These are phyloP conservation scores for Junonia oenone DNA, from an alignment of 2,888 invertebrate genomes.

Conservation along the genomic window DNA sequence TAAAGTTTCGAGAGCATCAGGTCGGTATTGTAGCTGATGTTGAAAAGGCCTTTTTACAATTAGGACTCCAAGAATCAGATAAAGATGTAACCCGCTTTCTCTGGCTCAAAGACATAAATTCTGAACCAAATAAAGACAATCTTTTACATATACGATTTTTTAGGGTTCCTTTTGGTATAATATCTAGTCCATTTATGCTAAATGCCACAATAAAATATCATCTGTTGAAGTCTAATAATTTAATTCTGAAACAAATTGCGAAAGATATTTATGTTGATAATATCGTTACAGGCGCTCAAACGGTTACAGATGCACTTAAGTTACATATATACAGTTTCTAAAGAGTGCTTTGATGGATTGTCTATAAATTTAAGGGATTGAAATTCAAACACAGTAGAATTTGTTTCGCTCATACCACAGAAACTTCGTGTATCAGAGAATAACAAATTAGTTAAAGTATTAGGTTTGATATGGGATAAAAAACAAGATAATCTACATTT, in stretches of 20 bases:
- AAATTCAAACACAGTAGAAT: not conserved
- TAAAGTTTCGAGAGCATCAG: constrained; percentile 28
- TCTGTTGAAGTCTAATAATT: not conserved
- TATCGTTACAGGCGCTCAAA: not conserved
- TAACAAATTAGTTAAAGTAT: not conserved
- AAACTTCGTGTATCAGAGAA: not conserved
- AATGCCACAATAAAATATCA: constrained; percentile 25
- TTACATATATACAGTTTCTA: constrained; percentile 1
- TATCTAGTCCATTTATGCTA: constrained; percentile 28
- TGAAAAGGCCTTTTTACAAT: constrained; percentile 35
- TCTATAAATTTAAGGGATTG: constrained; percentile 9
- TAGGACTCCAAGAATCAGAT: constrained; percentile 27
- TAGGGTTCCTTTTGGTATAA: not conserved
- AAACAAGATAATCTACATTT: not conserved
- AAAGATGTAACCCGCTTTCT: constrained; percentile 32
- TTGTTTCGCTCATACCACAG: constrained; percentile 2
- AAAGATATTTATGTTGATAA: constrained; percentile 20
- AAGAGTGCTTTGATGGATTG: constrained; percentile 1
- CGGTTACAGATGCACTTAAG: not conserved
- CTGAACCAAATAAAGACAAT: constrained; percentile 8
- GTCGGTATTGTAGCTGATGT: constrained; percentile 33
- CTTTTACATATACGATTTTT: constrained; percentile 23
- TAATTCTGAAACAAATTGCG: not conserved
- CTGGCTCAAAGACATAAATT: constrained; percentile 26
- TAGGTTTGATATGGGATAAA: not conserved